phyloP scores from a whole-genome alignment of 2,113 vertebrate species.

The Cyanoderma ruficeps region DNA sequence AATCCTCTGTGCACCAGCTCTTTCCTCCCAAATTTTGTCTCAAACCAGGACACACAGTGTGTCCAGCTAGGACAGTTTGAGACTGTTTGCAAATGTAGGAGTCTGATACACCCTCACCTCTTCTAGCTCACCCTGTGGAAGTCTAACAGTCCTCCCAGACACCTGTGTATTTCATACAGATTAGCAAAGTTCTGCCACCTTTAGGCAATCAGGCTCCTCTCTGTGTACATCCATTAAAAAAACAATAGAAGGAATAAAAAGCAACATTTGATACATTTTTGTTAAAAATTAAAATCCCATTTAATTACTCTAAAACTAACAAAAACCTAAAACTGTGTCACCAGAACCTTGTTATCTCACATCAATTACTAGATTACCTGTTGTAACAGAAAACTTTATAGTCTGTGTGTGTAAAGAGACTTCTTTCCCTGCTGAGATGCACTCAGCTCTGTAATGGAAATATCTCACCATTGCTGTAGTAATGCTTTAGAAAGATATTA shows the following conservation, averaged over 20 bases:
- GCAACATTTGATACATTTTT: not conserved
- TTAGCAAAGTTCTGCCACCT: not conserved
- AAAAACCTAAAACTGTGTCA: not conserved
- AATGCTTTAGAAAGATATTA: not conserved
- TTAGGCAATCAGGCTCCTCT: not conserved
- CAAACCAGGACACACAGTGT: rapidly evolving
- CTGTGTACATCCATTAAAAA: not conserved
- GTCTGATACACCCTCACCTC: not conserved
- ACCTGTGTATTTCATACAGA: not conserved
- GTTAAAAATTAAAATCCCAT: not conserved
- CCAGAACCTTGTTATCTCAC: not conserved
- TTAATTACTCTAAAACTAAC: not conserved
- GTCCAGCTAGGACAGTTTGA: not conserved
- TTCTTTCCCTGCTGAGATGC: not conserved
- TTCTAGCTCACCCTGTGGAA: not conserved
- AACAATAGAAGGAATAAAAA: not conserved
- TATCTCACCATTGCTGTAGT: not conserved
- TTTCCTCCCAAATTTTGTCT: not conserved
- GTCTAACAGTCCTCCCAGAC: not conserved
- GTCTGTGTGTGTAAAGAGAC: not conserved
- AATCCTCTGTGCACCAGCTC: not conserved
- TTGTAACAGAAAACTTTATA: not conserved
- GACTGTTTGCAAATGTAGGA: not conserved
- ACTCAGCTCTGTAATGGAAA: not conserved
- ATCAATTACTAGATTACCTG: not conserved